These are phyloP conservation scores for Brachylomia viminalis DNA, from an alignment of 2,888 invertebrate genomes.

Conservation along the genomic window DNA sequence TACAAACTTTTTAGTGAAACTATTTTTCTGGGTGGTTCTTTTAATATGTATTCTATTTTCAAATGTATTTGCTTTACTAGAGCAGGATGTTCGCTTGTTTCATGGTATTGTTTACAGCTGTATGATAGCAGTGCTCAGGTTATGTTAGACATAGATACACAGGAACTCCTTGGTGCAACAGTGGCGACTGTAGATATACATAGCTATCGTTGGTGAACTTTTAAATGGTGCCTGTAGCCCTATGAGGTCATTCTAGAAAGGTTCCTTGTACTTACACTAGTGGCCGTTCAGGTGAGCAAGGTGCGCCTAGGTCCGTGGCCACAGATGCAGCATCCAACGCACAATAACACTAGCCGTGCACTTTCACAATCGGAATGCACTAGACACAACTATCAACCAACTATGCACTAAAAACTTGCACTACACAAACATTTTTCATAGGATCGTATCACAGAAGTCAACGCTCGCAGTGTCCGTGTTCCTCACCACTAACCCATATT, in stretches of 20 bases:
- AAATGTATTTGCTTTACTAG: slow-evolving; percentile 1
- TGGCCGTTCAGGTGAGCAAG: slow-evolving; percentile 64
- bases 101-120: slow-evolving; percentile 49
- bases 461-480: slow-evolving; percentile 80
- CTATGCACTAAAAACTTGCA: slow-evolving; percentile 82
- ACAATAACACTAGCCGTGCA: slow-evolving; percentile 85
- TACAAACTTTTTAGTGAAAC: background rate
- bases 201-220: slow-evolving; percentile 28
- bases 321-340: slow-evolving; percentile 79
- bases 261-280: slow-evolving; percentile 72
- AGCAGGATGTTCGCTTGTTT: slow-evolving; percentile 29
- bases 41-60: slow-evolving; percentile 24
- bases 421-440: slow-evolving; percentile 77
- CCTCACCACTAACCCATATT: slow-evolving; percentile 89
- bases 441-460: slow-evolving; percentile 78
- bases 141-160: slow-evolving; percentile 47
- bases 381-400: slow-evolving; percentile 78
- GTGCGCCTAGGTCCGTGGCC: slow-evolving; percentile 61
- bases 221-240: slow-evolving; percentile 44
- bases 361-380: slow-evolving; percentile 86
- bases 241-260: slow-evolving; percentile 67
- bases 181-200: slow-evolving; percentile 32
- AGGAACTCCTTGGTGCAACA: slow-evolving; percentile 41
- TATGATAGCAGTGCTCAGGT: slow-evolving; percentile 48
- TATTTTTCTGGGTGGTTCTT: slow-evolving; percentile 12